phyloP scores from a whole-genome alignment of 1,140 invertebrate species.

The Samia ricini region DNA sequence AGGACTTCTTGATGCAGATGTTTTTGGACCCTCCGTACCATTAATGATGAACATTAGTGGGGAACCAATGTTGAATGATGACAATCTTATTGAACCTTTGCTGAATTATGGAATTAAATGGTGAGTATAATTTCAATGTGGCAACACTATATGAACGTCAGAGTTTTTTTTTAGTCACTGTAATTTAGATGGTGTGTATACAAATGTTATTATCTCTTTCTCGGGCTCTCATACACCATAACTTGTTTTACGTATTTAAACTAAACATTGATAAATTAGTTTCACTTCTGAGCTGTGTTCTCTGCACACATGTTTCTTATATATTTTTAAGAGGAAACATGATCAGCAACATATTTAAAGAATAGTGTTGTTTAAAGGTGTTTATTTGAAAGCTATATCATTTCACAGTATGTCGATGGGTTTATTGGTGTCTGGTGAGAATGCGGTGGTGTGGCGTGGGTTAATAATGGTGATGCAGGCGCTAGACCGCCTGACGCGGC shows the following conservation, averaged over 20 bases:
- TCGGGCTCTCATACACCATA: no score
- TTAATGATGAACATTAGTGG: conserved; percentile 93
- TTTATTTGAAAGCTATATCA: no score
- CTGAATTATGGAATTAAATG: conserved; percentile 95
- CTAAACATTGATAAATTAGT: no score
- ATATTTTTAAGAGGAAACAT: no score
- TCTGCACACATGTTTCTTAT: no score
- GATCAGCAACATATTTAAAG: no score
- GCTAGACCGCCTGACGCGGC: conserved; percentile 88
- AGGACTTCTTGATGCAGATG: conserved; percentile 92
- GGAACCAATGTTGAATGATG: conserved; percentile 84
- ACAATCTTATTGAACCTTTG: conserved; percentile 91
- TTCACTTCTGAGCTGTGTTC: no score
- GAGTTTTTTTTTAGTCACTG: no score
- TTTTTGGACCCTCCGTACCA: conserved; percentile 94
- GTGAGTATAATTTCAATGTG: conserved; percentile 66
- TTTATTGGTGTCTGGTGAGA: conserved; percentile 87
- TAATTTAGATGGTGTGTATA: no score
- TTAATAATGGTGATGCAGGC: conserved; percentile 98
- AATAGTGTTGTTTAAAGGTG: no score
- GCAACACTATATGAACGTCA: neutral
- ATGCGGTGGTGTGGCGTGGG: conserved; percentile 92
- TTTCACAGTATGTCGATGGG: conserved; percentile 93
- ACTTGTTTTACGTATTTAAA: no score
- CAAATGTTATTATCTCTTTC: no score